A percentile compares a stretch with the other conserved stretches of the same genome.
Evolutionary conservation across 1,140 invertebrate species (phyloP).

Genomic region (Alviniconcha marisindica): DNA sequence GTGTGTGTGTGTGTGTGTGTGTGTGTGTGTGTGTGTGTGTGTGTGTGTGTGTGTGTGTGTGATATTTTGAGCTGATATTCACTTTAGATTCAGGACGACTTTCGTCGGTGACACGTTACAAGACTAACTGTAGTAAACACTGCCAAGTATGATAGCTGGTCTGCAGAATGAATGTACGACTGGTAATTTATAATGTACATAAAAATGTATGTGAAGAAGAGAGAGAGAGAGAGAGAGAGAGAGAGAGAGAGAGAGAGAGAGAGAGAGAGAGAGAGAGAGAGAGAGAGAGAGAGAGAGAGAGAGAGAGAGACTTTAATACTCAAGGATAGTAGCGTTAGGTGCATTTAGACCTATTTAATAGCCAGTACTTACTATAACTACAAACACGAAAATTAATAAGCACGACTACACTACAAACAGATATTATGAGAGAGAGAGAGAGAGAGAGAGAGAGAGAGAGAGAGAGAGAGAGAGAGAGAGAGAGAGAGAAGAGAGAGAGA

Average conservation of each 20-base stretch:
- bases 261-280: not conserved
- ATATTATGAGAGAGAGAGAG: not conserved
- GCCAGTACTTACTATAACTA: too few species aligned
- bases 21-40: too few species aligned
- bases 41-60: too few species aligned
- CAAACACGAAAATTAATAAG: not conserved
- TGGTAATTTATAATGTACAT: not conserved
- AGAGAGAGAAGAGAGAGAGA: conserved; percentile 12
- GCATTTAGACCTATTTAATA: too few species aligned
- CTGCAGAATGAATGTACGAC: not conserved
- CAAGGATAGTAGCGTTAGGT: too few species aligned
- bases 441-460: conserved; percentile 14
- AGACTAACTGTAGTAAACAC: too few species aligned
- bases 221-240: not conserved
- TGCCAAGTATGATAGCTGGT: conserved; percentile 7
- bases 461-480: not conserved
- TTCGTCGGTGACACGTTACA: too few species aligned
- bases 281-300: not conserved
- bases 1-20: too few species aligned
- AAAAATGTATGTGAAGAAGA: not conserved
- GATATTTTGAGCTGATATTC: not conserved
- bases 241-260: not conserved
- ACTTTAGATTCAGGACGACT: too few species aligned
- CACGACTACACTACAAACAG: not conserved
- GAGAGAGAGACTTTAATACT: not conserved